Base-by-base conservation (phyloP, 2,113 vertebrate species). In the Protobothrops mucrosquamatus region DNA sequence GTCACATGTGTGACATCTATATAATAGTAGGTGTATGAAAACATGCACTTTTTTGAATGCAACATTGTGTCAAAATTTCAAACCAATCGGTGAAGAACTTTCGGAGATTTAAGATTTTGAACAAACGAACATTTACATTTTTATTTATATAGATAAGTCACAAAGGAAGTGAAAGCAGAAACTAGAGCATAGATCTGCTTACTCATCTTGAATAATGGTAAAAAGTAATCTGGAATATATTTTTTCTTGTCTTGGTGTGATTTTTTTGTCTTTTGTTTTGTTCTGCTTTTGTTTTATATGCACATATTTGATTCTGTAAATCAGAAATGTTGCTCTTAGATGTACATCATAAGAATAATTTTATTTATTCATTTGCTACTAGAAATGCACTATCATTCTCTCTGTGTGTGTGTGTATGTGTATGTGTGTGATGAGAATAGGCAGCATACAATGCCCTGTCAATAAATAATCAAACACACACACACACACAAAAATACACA, bases 291-390 rank as follows among this genome's bases (percentile, higher is more conserved):
- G 89, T 88, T 88, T 26, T 56, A 55, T 92, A 26, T 43, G 89
- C 1, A 92, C 20, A 51, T 46, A 14, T 52, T 94, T 91, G 86
- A 92, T 85, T 94, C 90, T 43, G 88, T 88, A 87, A 88, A 88
- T 51, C 54, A 34, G 85, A 88, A 6, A 92, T 34, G 34, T 20
- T 56, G 26, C 88, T 51, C 55, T 29, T 8, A 74, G 87, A 88
- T 88, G 59, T 43, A 54, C 52, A 92, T 61, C n/a, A 39, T 69
- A 69, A 54, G n/a, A 88, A 92, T 92, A 69, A 88, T 29, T 92
- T 88, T 74, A 88, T 88, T 92, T 69, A 69, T 88, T 74, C 59
- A 88, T 43, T 11, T n/a, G 69, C 1, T 43, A 4, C 59, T n/a
- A 51, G 54, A 92, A 46, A 46, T 46, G 46, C 46, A 46, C 46